Evolutionary conservation across 2,888 invertebrate species (phyloP).

Genomic region (Synergus umbraculus): DNA sequence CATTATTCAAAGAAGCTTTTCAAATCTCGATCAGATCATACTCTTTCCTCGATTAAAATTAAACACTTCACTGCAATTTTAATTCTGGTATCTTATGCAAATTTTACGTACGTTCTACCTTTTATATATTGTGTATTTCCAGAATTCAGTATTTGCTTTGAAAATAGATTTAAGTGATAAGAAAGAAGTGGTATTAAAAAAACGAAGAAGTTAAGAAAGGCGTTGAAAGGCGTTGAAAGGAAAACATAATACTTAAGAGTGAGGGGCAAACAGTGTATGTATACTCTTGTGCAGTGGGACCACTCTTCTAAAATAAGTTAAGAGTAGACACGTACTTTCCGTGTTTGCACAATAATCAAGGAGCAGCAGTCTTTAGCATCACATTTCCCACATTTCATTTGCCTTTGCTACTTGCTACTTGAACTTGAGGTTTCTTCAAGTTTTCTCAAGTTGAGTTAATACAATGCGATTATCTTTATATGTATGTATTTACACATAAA

Average conservation of each 20-base stretch:
- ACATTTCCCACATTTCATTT: conserved; percentile 31
- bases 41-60: conserved; percentile 9
- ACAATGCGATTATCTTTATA: no score
- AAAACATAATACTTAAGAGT: conserved; percentile 31
- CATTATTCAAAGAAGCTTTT: conserved; percentile 1
- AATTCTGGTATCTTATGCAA: background rate
- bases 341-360: conserved; percentile 35
- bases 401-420: background rate
- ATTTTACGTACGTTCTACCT: background rate
- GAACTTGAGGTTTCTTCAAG: no score
- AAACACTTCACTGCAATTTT: background rate
- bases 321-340: conserved; percentile 20
- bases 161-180: conserved; percentile 4
- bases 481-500: no score
- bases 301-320: conserved; percentile 10
- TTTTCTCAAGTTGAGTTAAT: no score
- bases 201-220: conserved; percentile 5
- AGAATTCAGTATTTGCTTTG: background rate
- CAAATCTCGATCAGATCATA: background rate
- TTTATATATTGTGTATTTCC: background rate
- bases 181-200: conserved; percentile 19
- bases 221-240: conserved; percentile 38
- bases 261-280: conserved; percentile 22
- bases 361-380: conserved; percentile 26
- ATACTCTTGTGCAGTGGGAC: conserved; percentile 8